These are phyloP conservation scores for Mycetomoellerius zeteki DNA, from an alignment of 1,140 invertebrate genomes.

Conservation along the genomic window DNA sequence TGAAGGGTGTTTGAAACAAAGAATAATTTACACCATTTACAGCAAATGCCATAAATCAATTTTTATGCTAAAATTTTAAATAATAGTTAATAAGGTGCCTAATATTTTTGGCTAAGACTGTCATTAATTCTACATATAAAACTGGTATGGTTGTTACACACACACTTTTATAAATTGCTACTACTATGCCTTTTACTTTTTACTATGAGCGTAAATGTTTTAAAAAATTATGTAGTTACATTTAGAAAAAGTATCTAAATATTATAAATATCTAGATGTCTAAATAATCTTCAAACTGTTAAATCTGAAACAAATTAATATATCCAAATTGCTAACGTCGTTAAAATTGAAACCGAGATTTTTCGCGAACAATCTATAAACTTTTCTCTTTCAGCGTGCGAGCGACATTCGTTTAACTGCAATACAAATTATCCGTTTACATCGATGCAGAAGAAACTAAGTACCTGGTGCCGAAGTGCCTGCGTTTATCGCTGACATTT, in stretches of 20 bases:
- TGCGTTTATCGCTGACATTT: constrained; percentile 63
- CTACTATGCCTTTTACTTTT: too few species aligned
- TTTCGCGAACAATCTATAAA: neutral
- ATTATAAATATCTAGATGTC: neutral
- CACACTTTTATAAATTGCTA: too few species aligned
- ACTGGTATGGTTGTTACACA: too few species aligned
- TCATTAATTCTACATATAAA: too few species aligned
- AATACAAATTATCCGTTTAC: constrained; percentile 48
- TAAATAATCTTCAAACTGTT: neutral
- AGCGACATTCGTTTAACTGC: constrained; percentile 21
- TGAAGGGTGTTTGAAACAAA: too few species aligned
- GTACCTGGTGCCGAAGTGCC: constrained; percentile 49
- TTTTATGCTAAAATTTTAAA: too few species aligned
- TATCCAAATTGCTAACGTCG: neutral
- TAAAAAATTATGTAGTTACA: neutral
- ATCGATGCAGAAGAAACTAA: constrained; percentile 52
- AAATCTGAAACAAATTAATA: neutral
- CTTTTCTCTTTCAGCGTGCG: constrained; percentile 1
- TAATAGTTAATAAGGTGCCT: too few species aligned
- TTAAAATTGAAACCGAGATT: constrained; percentile 21
- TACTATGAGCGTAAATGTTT: too few species aligned
- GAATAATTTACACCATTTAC: too few species aligned
- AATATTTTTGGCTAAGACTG: too few species aligned
- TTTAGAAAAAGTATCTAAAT: neutral
- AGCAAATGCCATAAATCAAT: too few species aligned